Base-by-base conservation (phyloP, 2,797 vertebrate species). In the Hafferia zeledoni region DNA sequence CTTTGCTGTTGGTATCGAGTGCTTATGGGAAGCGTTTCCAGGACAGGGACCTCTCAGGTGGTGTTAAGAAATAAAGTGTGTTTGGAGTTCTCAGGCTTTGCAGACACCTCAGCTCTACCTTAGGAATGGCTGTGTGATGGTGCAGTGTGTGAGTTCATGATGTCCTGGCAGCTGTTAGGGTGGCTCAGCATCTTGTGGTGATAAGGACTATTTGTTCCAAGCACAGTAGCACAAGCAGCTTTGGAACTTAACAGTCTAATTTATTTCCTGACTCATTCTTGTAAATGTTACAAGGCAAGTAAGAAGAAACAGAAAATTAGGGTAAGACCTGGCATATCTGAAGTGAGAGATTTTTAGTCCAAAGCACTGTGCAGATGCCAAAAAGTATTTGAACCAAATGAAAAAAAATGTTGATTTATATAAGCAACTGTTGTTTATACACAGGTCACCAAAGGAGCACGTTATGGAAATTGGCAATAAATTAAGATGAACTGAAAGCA, bases 381-480 rank as follows among this genome's bases (percentile, higher is more conserved):
- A 28, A 72, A 85, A 74, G 13, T 8, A 23, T 78, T 89, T 89
- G 41, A 92, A 90, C 44, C 25, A 86, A 80, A 56, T 61, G 53
- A 13, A 52, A 60, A 65, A 50, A 67, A 55, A 37, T 2, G 17
- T 60, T 75, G 44, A 89, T 85, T 93, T 92, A 47, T 85, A 9
- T 61, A 61, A 94, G 80, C 5, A 50, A 89, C 56, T 75, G 55
- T 94, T 95, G 64, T 90, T 89, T 90, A 77, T 82, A 86, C 30
- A 44, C 31, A 78, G 88, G 70, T 92, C 92, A 96, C 71, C 37
- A 43, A 71, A 91, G 49, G 65, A 93, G 79, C 87, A 79, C 56
- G 3, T 92, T 78, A 79, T 91, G 93, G 90, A 94, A 93, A 92
- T 25, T 64, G 47, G 70, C 80, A 92, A 92, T 96, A 91, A 92